phyloP scores from a whole-genome alignment of 2,888 invertebrate species.

The Cylloceria caligata region DNA sequence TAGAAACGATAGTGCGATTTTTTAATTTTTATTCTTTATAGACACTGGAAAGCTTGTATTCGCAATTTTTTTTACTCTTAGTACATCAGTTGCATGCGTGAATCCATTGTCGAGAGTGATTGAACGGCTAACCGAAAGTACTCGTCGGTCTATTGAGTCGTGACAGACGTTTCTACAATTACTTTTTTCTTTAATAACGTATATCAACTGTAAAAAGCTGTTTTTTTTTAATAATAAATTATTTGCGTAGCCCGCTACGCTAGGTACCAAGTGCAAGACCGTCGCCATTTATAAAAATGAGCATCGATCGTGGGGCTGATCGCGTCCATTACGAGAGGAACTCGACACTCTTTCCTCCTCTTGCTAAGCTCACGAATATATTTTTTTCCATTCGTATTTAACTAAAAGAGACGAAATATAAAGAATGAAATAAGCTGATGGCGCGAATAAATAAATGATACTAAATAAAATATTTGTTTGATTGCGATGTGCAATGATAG shows the following conservation, averaged over 20 bases:
- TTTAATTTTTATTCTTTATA: conserved; percentile 54
- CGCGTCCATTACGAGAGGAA: conserved; percentile 9
- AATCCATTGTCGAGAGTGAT: not conserved
- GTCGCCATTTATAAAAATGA: conserved; percentile 25
- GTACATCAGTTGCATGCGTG: not conserved
- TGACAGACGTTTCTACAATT: not conserved
- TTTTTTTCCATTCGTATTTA: too few relatives aligned
- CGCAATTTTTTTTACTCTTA: not conserved
- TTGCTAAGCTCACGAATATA: conserved; percentile 24
- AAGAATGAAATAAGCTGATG: not conserved
- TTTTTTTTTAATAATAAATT: not conserved
- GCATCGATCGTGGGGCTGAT: conserved; percentile 29
- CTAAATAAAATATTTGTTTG: too few relatives aligned
- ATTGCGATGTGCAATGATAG: too few relatives aligned
- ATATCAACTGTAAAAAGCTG: not conserved
- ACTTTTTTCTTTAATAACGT: not conserved
- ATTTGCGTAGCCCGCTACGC: conserved; percentile 77
- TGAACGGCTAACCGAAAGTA: conserved; percentile 7
- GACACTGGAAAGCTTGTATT: not conserved
- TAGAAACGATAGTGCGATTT: conserved; percentile 71
- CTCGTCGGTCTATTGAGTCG: not conserved
- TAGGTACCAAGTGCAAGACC: conserved; percentile 62
- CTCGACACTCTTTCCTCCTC: conserved; percentile 18
- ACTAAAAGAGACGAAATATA: not conserved
- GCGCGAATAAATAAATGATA: not conserved